Base-by-base conservation (phyloP, 2,888 invertebrate species). In the Mesopsocus fuscifrons region DNA sequence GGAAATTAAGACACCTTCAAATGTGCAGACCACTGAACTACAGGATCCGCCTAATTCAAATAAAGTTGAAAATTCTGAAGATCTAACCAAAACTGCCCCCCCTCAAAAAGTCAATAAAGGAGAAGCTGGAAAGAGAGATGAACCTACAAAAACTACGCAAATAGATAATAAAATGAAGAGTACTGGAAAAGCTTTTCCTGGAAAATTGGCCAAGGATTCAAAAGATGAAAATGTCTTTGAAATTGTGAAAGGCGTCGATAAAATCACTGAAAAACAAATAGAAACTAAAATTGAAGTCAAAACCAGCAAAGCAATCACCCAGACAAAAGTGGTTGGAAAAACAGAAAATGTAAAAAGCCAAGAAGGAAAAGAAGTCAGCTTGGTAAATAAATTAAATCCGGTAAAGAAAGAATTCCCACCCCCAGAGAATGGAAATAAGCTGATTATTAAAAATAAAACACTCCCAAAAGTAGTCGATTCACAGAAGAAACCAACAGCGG, bases 281-380 rank as follows among this genome's bases (percentile, higher is more conserved):
- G 18, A 16, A 13, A 15, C 35, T 45, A 44, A 40, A 22, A 9
- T 34, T 33, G 17, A 35, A 43, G 26, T n/a, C 21, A 20, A n/a
- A 15, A 31, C 44, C 16, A 18, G 15, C 18, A 41, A 40, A 6
- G 45, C 15, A 20, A 33, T 32, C 11, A 41, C 23, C 44, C 23
- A 6, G 32, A 15, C 33, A 3, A 33, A 33, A 33, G 33, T 3
- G 17, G 9, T 17, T 16, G 41, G 8, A 38, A 42, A 32, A 43
- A 45, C 34, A 41, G 45, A 43, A 44, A 45, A 18, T 17, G 5
- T 16, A 47, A 34, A 45, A 33, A 32, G 41, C 18, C 42, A 33
- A 41, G 15, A 23, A 45, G 33, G 41, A 47, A 6, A 45, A 44
- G 34, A 22, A 41, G 20, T 17, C 17, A n/a, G n/a, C n/a, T n/a